Base-by-base conservation (phyloP, 2,888 invertebrate species). In the Ophion slaviceki region DNA sequence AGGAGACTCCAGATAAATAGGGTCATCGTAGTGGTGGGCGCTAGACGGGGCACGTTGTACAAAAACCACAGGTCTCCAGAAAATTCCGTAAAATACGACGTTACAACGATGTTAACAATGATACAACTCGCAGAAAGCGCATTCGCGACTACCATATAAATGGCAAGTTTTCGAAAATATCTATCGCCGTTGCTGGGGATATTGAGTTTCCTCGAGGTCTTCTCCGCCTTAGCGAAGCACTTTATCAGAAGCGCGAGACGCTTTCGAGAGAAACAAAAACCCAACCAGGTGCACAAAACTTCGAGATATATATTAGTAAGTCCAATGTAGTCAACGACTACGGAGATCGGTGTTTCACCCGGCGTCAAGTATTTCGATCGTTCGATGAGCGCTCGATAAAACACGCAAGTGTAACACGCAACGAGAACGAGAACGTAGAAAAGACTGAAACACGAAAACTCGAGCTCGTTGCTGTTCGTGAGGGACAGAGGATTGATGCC, bases 401-500 rank as follows among this genome's bases (percentile, higher is more conserved):
- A 32, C 3, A 72, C 5, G 74, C 70, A 83, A 36, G 14, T 24
- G 28, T 53, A 70, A 24, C 2, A 6, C 10, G 14, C 10, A 45
- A 36, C 28, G 11, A 86, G 74, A 11, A 78, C 24, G 47, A 47
- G 70, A 11, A 47, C 77, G 28, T 80, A 83, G 3, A 83, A 24
- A 14, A 75, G 10, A 32, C 77, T 47, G 28, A 32, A 28, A 47
- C 66, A 70, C 28, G 86, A 83, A 20, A 75, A 75, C 17, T 74
- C 28, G 17, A 83, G 68, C 53, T 77, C 20, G 20, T 77, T 57
- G 24, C 59, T 66, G 20, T 74, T 68, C 61, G 77, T 68, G 1
- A 86, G 17, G 5, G 10, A 72, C 1, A 83, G 59, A 17, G 83
- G 72, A 83, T 83, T 83, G 3, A 86, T 14, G 4, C 83, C 83